Evolutionary conservation across 2,113 vertebrate species (phyloP).

Genomic region (Phalacrocorax aristotelis): DNA sequence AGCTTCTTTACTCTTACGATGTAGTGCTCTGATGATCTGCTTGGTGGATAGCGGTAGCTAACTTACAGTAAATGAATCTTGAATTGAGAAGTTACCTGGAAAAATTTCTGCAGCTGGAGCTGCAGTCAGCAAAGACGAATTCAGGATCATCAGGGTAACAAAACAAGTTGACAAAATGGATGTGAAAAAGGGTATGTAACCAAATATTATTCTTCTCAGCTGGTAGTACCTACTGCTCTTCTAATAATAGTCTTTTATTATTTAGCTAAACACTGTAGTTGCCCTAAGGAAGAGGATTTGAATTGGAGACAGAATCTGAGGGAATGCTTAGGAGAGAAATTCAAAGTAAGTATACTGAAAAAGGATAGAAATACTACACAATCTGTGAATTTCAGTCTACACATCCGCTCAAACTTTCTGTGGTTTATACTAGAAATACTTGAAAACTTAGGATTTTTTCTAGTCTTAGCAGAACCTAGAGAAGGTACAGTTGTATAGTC

Average conservation of each 20-base stretch:
- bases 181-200: background rate
- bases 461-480: background rate
- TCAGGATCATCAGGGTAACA: background rate
- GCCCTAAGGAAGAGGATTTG: background rate
- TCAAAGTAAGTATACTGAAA: background rate
- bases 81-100: background rate
- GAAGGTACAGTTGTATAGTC: background rate
- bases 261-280: background rate
- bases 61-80: background rate
- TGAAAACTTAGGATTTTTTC: background rate
- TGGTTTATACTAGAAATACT: background rate
- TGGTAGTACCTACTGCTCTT: background rate
- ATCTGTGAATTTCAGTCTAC: background rate
- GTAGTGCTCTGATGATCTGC: background rate
- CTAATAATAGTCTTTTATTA: background rate
- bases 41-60: background rate
- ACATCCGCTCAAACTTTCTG: background rate
- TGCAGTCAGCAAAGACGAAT: background rate
- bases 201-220: background rate
- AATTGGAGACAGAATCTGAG: background rate
- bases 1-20: background rate
- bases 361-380: background rate
- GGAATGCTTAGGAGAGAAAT: background rate
- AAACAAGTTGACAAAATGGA: background rate
- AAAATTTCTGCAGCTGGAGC: background rate